Percentiles rank a stretch among this genome's conserved stretches.
These are phyloP conservation scores for Cavia aperea DNA, from an alignment of 2,113 vertebrate genomes.

Conservation along the genomic window DNA sequence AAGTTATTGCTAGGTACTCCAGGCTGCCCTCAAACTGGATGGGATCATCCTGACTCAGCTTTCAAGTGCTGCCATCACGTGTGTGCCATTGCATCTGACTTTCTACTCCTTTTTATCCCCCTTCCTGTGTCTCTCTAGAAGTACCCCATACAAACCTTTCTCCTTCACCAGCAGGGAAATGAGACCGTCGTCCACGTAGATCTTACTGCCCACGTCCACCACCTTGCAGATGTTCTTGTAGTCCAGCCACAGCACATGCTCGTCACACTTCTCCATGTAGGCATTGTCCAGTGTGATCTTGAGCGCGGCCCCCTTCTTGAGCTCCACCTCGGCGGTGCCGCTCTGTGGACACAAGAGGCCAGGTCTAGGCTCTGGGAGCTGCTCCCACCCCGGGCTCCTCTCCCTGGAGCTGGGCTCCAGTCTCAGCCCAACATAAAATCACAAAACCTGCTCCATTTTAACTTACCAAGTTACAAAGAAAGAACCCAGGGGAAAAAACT, in stretches of 20 bases:
- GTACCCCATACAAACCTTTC: conserved; percentile 78
- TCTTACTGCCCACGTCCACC: conserved; percentile 83
- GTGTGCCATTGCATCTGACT: too few species aligned
- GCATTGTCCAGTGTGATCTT: conserved; percentile 90
- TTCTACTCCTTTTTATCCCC: not conserved
- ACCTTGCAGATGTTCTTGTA: conserved; percentile 97
- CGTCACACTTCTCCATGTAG: conserved; percentile 91
- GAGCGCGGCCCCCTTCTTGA: conserved; percentile 86
- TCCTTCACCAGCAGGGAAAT: conserved; percentile 91
- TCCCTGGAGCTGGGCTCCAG: not conserved
- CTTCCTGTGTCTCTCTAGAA: not conserved
- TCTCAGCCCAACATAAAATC: not conserved
- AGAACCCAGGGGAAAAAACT: not conserved
- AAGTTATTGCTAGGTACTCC: not conserved
- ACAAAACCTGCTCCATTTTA: not conserved
- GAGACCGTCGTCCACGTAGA: conserved; percentile 95
- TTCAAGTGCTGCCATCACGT: not conserved
- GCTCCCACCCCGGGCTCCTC: not conserved
- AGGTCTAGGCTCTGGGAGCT: not conserved
- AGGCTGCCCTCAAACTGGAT: not conserved
- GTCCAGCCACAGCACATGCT: conserved; percentile 92
- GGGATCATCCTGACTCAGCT: not conserved
- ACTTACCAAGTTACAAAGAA: not conserved
- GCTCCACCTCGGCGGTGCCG: conserved; percentile 93
- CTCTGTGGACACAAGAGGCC: conserved; percentile 75